Evolutionary conservation across 2,888 invertebrate species (phyloP), one percentile per base, ranked within the genome.

Genomic region (Pycnomerus fuliginosus): DNA sequence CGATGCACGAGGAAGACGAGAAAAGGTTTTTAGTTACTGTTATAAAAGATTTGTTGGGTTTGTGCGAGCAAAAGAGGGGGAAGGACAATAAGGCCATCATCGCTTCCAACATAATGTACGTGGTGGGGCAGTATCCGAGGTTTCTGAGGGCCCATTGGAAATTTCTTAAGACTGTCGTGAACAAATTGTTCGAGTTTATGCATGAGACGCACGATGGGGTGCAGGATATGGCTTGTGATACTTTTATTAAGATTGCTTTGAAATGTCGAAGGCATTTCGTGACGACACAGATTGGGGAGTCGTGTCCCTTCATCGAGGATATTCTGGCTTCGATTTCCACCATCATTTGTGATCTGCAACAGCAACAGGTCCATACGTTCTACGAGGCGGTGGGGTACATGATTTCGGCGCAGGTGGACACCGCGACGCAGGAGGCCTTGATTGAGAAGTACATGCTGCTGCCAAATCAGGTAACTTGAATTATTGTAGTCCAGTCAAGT

Each of bases 171-270:
- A 99, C 99, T 34, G 99, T 99, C 65, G 97, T 99, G 47, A 99
- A 98, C 77, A 99, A 99, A 77, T 80, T 99, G 42, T 99, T 99
- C 76, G 99, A 99, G 76, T 99, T 99, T 73, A 99, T 99, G 99
- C 99, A 99, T 72, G 98, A 99, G 78, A 97, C 97, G 39, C 99
- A 99, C 71, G 99, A 98, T 72, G 99, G 99, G 63, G 99, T 99
- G 16, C 98, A 99, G 74, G 99, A 99, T 68, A 99, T 99, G 99
- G 99, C 99, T 47, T 99, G 99, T 78, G 99, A 99, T 76, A 99
- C 99, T 24, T 99, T 99, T 71, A 99, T 99, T 60, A 99, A 99
- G 77, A 99, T 99, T 67, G 95, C 99, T 16, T 81, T 95, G 62
- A 99, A 99, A 74, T 99, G 99, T 75, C 82, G 95, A 52, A 82